Base-by-base conservation (phyloP, 2,797 vertebrate species). In the Chrysolophus pictus region DNA sequence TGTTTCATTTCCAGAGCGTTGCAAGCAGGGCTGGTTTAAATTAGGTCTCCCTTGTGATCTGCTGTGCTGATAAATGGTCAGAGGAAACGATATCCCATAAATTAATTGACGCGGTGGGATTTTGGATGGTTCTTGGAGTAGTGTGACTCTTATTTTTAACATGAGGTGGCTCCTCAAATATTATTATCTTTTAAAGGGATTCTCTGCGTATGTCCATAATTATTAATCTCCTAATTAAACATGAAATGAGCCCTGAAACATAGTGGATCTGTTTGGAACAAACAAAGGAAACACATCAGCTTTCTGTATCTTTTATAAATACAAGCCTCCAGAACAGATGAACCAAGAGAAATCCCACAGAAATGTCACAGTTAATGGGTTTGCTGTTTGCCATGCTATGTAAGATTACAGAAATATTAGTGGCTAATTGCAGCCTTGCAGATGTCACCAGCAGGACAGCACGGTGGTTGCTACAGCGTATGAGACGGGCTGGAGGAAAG, bases 181-280 rank as follows among this genome's bases (percentile, higher is more conserved):
- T 89, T 64, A 13, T 60, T 84, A 55, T 67, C 73, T 75, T 84
- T 73, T 53, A 81, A 47, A 76, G 26, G 37, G 12, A 23, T 90
- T 88, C 84, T 18, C 67, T 91, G 71, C 18, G 35, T 71, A 51
- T 51, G 65, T 88, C 84, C 67, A n/a, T 90, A 64, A 73, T 77
- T 87, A 39, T 62, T 86, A 86, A 73, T 84, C 37, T 75, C 74
- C 69, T 80, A 85, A 81, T 92, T 83, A 26, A 55, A 63, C 76
- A 24, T 37, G 55, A 83, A 88, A 79, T 65, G 84, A 94, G 78
- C 84, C 60, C 92, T 91, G 91, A 31, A 94, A 95, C 93, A 89
- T 88, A 49, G 46, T 49, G 31, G 44, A 41, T 85, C 88, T 87
- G 31, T 74, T 49, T 73, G 64, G 75, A 87, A 41, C 2, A 2